These are phyloP conservation scores for Bos taurus DNA, from an alignment of 2,113 vertebrate genomes.

Conservation along the genomic window DNA sequence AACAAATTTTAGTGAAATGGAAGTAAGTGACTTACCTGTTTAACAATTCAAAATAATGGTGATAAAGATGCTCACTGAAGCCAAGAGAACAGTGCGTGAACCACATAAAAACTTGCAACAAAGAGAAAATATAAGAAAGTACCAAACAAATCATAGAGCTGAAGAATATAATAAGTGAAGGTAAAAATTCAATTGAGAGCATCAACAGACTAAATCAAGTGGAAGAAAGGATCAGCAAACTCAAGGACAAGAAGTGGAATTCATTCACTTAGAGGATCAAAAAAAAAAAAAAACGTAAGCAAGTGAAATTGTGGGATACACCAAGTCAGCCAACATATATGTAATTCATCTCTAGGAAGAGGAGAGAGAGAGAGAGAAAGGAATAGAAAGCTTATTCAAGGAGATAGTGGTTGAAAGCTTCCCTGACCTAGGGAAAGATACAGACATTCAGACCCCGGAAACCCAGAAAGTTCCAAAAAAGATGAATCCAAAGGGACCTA, in stretches of 20 bases:
- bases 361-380: not conserved
- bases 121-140: not conserved
- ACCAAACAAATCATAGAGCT: not conserved
- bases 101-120: not conserved
- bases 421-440: not conserved
- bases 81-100: not conserved
- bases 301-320: not conserved
- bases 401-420: not conserved
- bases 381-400: not conserved
- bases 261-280: not conserved
- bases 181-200: not conserved
- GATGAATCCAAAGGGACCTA: not conserved
- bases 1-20: not conserved
- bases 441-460: not conserved
- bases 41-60: not conserved
- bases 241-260: not conserved
- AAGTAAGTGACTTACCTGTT: not conserved
- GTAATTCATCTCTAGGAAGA: not conserved
- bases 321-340: not conserved
- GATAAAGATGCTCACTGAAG: not conserved
- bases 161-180: not conserved
- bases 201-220: not conserved
- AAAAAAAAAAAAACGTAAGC: not conserved
- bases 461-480: not conserved
- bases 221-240: not conserved